These are phyloP conservation scores for Ooceraea biroi DNA, from an alignment of 1,140 invertebrate species.

Conservation along the genomic window DNA sequence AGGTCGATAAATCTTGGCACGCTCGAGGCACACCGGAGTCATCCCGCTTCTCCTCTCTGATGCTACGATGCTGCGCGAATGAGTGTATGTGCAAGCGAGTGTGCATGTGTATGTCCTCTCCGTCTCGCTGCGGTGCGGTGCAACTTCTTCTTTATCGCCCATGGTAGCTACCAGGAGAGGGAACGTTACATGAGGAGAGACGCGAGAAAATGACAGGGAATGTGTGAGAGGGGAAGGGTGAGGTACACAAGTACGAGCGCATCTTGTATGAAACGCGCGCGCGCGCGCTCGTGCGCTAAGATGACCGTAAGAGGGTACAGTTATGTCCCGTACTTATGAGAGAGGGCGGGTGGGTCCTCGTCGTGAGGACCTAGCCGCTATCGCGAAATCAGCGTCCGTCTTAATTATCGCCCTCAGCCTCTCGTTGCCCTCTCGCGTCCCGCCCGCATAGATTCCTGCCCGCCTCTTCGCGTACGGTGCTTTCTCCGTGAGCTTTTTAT, in stretches of 20 bases:
- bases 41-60: conserved; percentile 59
- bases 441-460: conserved; percentile 54
- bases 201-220: background rate
- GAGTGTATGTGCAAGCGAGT: background rate
- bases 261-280: background rate
- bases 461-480: background rate
- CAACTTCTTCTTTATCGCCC: conserved; percentile 18
- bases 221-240: background rate
- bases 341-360: conserved; percentile 67
- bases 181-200: background rate
- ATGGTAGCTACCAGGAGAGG: conserved; percentile 27
- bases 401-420: conserved; percentile 82
- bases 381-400: conserved; percentile 83
- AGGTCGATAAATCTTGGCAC: conserved; percentile 83
- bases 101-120: background rate
- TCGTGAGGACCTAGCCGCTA: conserved; percentile 79
- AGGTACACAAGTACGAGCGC: background rate
- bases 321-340: conserved; percentile 68
- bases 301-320: conserved; percentile 61
- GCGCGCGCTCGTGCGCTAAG: conserved; percentile 8
- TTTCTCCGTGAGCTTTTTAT: conserved; percentile 27
- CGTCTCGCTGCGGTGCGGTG: conserved; percentile 2
- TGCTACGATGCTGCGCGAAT: conserved; percentile 26
- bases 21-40: conserved; percentile 61
- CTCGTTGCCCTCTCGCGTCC: background rate